Percentiles rank a stretch among this genome's conserved stretches.
Conservation (phyloP, 2,113 vertebrate genomes). For the Hymenochirus boettgeri region DNA sequence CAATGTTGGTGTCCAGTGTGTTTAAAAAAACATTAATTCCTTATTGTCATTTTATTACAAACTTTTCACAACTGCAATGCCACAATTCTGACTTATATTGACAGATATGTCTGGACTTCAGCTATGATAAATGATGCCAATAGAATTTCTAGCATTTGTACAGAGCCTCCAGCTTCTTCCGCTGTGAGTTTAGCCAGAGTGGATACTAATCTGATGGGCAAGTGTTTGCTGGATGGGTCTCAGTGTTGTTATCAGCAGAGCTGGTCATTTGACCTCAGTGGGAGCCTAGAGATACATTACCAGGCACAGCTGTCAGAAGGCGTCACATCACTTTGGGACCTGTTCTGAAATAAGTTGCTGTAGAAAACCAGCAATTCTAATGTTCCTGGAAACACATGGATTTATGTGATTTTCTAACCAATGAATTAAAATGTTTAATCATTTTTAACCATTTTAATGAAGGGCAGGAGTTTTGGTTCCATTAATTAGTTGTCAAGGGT, state of each 20-base stretch:
- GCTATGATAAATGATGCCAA: background rate
- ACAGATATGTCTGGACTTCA: too few species aligned
- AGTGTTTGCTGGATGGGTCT: slow-evolving; percentile 18
- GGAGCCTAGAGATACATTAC: slow-evolving; percentile 12
- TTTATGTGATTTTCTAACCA: too few species aligned
- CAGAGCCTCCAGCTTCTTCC: background rate
- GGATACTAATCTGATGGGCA: slow-evolving; percentile 12
- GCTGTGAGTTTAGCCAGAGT: background rate
- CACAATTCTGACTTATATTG: too few species aligned
- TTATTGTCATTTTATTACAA: too few species aligned
- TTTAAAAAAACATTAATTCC: too few species aligned
- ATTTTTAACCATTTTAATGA: too few species aligned
- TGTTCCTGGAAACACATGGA: too few species aligned
- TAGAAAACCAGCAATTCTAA: slow-evolving; percentile 5
- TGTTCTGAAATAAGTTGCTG: background rate
- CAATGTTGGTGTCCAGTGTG: too few species aligned
- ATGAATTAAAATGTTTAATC: too few species aligned
- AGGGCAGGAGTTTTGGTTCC: too few species aligned
- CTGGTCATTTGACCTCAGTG: slow-evolving; percentile 25
- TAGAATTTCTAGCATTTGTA: background rate
- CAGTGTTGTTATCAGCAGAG: slow-evolving; percentile 20
- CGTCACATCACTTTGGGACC: slow-evolving; percentile 8
- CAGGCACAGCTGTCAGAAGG: slow-evolving; percentile 20
- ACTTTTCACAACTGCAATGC: too few species aligned
- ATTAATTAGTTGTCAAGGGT: too few species aligned